A percentile compares a stretch with the other conserved stretches of the same genome.
Evolutionary conservation across 2,888 invertebrate genomes (phyloP).

Genomic region (Branchipolynoe longqiensis): DNA sequence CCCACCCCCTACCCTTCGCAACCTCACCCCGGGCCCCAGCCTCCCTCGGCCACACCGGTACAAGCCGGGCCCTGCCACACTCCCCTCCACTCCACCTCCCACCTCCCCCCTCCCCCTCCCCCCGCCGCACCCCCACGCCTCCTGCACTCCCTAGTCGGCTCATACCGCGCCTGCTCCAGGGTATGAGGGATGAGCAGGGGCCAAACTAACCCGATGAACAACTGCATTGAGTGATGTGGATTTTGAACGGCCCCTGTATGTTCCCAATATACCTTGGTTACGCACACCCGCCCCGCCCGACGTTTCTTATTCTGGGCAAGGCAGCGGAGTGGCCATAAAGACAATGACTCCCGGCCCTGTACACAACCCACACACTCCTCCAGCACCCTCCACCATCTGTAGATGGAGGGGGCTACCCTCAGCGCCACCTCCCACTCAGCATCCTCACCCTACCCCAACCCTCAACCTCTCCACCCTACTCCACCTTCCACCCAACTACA

Average conservation of each 20-base stretch:
- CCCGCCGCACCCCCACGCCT: no score
- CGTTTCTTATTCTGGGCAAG: constrained; percentile 28
- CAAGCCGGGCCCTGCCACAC: no score
- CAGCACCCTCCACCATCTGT: no score
- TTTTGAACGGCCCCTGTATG: constrained; percentile 7
- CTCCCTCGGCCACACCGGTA: no score
- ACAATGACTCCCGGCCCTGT: constrained; percentile 14
- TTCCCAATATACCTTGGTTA: constrained; percentile 17
- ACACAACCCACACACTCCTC: no score
- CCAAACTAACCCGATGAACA: constrained; percentile 52
- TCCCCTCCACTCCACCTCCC: no score
- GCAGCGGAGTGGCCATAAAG: constrained; percentile 38
- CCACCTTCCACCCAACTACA: no score
- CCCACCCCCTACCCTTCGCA: no score
- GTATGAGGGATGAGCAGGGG: neutral
- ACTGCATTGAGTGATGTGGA: constrained; percentile 38
- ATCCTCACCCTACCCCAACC: neutral
- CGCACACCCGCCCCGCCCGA: neutral
- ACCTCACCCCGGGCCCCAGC: no score
- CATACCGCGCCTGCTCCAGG: neutral
- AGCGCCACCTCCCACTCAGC: neutral
- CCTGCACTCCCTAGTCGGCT: neutral
- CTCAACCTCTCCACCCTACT: neutral
- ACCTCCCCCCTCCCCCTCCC: no score
- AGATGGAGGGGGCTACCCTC: no score